These are phyloP conservation scores for Pelagia noctiluca DNA, from an alignment of 30 jellyfish, hydroid and myxozoan species.

Conservation along the genomic window DNA sequence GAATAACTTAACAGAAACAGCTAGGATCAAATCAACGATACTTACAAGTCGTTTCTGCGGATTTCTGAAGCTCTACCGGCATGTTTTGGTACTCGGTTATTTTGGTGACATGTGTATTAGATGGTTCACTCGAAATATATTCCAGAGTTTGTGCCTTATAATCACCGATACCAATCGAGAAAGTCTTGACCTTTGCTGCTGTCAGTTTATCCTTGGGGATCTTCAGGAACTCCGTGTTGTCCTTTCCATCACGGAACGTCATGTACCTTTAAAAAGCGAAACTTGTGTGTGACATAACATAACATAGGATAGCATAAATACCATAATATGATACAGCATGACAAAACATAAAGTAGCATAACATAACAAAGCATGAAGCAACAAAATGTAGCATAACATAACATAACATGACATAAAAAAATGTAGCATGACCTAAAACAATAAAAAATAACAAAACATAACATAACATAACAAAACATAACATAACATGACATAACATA, in stretches of 20 bases:
- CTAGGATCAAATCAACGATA: too few species aligned
- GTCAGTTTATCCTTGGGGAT: constrained; percentile 35
- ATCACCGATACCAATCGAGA: constrained; percentile 51
- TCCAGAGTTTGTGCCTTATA: constrained; percentile 21
- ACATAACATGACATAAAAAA: not conserved
- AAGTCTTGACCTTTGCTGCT: constrained; percentile 17
- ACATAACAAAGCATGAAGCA: not conserved
- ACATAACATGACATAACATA: too few species aligned
- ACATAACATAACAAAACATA: too few species aligned
- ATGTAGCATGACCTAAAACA: not conserved
- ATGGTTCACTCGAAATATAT: constrained; percentile 39
- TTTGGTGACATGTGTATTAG: constrained; percentile 29
- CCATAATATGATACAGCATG: not conserved
- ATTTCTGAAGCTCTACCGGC: constrained; percentile 26
- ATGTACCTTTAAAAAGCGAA: constrained; percentile 41
- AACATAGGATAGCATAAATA: not conserved
- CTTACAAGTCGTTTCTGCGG: constrained; percentile 45
- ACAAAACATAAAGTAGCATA: not conserved
- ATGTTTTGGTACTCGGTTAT: constrained; percentile 13
- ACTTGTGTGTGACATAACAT: too few species aligned
- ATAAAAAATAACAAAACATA: not conserved
- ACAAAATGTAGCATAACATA: not conserved
- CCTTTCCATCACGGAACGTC: constrained; percentile 58
- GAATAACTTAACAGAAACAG: too few species aligned
- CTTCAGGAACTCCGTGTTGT: constrained; percentile 15